phyloP scores from a whole-genome alignment of 2,797 vertebrate genomes.

The Leucoraja ocellata region DNA sequence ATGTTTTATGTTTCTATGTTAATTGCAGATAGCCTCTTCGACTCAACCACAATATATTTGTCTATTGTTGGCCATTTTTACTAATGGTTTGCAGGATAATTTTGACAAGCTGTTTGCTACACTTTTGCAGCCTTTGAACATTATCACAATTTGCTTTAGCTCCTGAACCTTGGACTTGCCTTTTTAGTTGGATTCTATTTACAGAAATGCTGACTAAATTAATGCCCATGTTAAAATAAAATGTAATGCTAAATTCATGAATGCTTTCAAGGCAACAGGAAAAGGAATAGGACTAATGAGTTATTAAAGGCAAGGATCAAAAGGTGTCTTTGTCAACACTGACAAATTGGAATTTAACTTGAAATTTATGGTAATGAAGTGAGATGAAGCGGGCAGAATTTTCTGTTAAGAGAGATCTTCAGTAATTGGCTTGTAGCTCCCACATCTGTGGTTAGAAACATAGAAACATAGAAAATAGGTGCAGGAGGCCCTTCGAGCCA shows the following conservation, averaged over 20 bases:
- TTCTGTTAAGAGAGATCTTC: not conserved
- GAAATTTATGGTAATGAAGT: not conserved
- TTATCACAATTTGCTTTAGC: not conserved
- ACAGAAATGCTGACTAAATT: not conserved
- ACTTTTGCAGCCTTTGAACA: not conserved
- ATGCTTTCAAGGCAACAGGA: not conserved
- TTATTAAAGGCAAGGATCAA: not conserved
- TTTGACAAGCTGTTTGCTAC: not conserved
- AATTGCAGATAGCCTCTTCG: not conserved
- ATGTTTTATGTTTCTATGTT: no score
- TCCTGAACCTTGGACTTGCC: not conserved
- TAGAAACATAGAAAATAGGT: no score
- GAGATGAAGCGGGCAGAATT: not conserved
- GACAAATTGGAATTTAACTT: constrained; percentile 5
- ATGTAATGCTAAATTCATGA: not conserved
- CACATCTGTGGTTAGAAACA: not conserved
- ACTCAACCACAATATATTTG: not conserved
- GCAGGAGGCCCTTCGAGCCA: no score
- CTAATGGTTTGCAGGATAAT: not conserved
- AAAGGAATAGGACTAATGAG: not conserved
- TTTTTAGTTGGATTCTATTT: not conserved
- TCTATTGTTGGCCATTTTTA: not conserved
- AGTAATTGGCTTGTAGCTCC: not conserved
- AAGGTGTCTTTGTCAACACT: not conserved
- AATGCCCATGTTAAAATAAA: not conserved